phyloP scores from a whole-genome alignment of 30 jellyfish, hydroid and myxozoan species.

The Morbakka virulenta region DNA sequence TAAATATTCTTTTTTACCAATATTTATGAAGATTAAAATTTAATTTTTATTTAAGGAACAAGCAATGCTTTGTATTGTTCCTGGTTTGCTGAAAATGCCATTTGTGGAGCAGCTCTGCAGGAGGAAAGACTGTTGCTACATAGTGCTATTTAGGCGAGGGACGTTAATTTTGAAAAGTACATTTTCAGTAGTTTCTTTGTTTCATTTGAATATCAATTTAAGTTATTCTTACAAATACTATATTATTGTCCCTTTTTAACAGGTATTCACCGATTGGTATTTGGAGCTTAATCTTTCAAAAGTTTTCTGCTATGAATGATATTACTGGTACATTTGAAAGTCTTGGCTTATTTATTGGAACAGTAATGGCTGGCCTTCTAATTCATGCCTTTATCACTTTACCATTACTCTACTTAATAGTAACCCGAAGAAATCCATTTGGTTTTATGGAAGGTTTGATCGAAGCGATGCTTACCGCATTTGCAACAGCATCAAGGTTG shows the following conservation, averaged over 20 bases:
- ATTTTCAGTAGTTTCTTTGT: too few species aligned
- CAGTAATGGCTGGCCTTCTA: conserved; percentile 71
- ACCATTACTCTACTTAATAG: conserved; percentile 53
- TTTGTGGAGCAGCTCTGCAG: too few species aligned
- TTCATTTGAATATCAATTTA: too few species aligned
- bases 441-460: conserved; percentile 69
- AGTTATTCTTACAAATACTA: too few species aligned
- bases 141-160: too few species aligned
- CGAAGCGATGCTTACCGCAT: conserved; percentile 93
- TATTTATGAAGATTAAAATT: too few species aligned
- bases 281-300: conserved; percentile 74
- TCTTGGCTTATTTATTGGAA: conserved; percentile 80
- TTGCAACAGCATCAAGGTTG: conserved; percentile 96
- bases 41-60: too few species aligned
- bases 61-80: too few species aligned
- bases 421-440: conserved; percentile 78
- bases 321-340: conserved; percentile 69
- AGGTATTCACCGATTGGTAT: conserved; percentile 95
- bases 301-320: conserved; percentile 82
- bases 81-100: too few species aligned
- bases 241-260: not conserved
- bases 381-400: conserved; percentile 65
- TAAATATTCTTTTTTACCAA: too few species aligned
- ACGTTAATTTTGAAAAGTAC: too few species aligned
- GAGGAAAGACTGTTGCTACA: too few species aligned